These are phyloP conservation scores for Monodelphis domestica DNA, from an alignment of 2,797 vertebrate genomes.

Conservation along the genomic window DNA sequence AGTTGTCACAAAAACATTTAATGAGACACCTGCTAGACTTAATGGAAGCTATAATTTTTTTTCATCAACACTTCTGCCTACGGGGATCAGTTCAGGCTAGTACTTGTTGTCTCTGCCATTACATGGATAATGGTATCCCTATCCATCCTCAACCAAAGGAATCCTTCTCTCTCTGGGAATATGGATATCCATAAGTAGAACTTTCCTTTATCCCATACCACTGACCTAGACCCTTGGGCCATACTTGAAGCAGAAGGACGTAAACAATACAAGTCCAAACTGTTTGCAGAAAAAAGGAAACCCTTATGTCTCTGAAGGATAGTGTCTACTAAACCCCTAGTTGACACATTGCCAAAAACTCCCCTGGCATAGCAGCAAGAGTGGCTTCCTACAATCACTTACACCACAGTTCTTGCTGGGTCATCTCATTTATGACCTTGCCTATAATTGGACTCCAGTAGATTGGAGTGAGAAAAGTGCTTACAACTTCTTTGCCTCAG, in stretches of 20 bases:
- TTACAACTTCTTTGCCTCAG: background rate
- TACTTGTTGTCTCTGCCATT: background rate
- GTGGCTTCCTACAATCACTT: background rate
- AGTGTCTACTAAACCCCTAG: background rate
- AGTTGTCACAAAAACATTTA: background rate
- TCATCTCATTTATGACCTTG: background rate
- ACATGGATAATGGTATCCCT: background rate
- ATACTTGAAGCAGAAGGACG: background rate
- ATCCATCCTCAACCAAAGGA: background rate
- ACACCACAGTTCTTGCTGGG: background rate
- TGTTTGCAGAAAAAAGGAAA: background rate
- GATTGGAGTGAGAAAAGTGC: background rate
- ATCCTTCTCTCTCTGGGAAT: background rate
- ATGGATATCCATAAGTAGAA: background rate
- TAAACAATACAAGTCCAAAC: background rate
- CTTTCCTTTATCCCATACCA: background rate
- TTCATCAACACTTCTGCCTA: background rate
- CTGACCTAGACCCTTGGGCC: background rate
- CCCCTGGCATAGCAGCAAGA: background rate
- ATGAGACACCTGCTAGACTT: background rate
- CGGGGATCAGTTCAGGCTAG: fast-evolving
- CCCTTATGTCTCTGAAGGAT: background rate
- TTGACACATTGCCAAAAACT: background rate
- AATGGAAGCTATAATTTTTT: background rate
- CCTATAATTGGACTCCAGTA: background rate